phyloP scores from a whole-genome alignment of 1,140 invertebrate species.

The Trichoplusia ni region DNA sequence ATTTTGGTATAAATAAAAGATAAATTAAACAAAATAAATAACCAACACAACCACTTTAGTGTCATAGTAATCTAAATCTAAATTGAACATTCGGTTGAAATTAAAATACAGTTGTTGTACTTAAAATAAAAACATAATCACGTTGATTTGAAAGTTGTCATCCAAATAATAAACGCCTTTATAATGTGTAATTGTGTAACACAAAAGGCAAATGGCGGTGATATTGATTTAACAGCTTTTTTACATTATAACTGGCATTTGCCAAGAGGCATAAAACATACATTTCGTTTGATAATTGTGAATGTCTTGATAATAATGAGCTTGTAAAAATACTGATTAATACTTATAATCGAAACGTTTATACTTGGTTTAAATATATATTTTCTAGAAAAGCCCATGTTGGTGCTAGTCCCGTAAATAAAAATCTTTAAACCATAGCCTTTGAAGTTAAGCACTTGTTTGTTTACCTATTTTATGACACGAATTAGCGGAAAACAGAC shows the following conservation, averaged over 20 bases:
- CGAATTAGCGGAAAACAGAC: too few species aligned
- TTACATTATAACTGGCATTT: not conserved
- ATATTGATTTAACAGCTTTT: not conserved
- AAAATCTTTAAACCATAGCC: too few species aligned
- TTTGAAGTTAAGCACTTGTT: too few species aligned
- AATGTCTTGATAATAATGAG: conserved; percentile 19
- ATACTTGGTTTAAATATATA: too few species aligned
- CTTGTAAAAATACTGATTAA: conserved; percentile 31
- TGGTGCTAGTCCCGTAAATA: too few species aligned
- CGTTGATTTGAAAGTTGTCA: conserved; percentile 17
- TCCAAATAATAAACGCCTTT: conserved; percentile 16
- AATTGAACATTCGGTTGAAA: conserved; percentile 41
- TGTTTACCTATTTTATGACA: too few species aligned
- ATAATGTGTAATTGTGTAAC: conserved; percentile 12
- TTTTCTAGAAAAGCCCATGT: too few species aligned
- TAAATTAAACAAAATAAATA: conserved; percentile 79
- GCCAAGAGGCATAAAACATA: not conserved
- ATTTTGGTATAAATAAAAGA: conserved; percentile 76
- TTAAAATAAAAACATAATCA: conserved; percentile 34
- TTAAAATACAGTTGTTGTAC: conserved; percentile 48
- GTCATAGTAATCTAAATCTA: conserved; percentile 49
- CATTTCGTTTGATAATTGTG: not conserved
- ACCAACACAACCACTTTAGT: conserved; percentile 74
- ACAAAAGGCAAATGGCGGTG: conserved; percentile 16
- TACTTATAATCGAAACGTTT: conserved; percentile 26